phyloP scores from a whole-genome alignment of 2,797 vertebrate genomes.

The Anisognathus igniventris region DNA sequence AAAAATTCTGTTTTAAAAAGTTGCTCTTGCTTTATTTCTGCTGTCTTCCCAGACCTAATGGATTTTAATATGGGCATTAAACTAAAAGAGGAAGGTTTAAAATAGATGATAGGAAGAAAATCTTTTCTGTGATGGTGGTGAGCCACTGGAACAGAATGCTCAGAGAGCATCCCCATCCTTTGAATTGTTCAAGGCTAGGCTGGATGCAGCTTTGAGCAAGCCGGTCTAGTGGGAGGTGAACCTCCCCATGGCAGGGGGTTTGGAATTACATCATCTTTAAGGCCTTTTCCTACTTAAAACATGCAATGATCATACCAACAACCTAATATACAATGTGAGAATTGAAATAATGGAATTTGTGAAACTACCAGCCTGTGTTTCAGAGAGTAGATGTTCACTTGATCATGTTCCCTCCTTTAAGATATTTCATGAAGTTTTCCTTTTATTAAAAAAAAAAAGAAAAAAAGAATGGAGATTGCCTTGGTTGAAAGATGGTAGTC shows the following conservation, averaged over 20 bases:
- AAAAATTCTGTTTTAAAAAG: neutral
- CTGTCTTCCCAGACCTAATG: neutral
- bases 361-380: neutral
- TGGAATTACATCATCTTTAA: neutral
- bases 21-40: neutral
- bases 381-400: neutral
- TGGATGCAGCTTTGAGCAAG: neutral
- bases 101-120: neutral
- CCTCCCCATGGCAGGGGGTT: accelerated
- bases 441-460: accelerated
- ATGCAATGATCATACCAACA: neutral
- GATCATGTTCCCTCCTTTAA: neutral
- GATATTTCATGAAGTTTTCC: neutral
- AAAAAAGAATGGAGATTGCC: neutral
- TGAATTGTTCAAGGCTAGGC: neutral
- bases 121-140: neutral
- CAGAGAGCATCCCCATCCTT: neutral
- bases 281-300: neutral
- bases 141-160: neutral
- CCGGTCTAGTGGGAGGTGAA: neutral
- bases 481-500: neutral
- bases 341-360: neutral
- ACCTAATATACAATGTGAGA: neutral
- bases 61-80: neutral
- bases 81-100: neutral